Conservation (phyloP, 2,113 vertebrate genomes). For the Guaruba guarouba region DNA sequence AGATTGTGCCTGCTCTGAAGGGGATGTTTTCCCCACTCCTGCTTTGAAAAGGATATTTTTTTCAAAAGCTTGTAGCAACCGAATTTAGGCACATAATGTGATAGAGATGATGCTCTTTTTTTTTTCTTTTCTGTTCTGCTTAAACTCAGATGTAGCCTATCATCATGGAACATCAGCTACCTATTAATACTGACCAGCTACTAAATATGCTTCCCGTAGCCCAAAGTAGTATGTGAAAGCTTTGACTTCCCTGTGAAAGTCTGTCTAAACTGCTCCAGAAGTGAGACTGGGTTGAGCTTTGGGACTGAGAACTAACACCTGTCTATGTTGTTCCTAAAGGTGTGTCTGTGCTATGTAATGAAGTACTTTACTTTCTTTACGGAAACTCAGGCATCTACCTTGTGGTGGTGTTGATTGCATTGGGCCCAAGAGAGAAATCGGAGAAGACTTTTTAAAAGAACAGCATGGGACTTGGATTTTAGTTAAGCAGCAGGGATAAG, state of each 20-base stretch:
- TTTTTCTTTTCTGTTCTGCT: not conserved
- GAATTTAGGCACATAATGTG: not conserved
- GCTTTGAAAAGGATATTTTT: not conserved
- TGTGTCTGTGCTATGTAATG: not conserved
- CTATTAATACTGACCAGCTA: not conserved
- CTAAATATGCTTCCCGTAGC: not conserved
- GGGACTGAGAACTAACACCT: not conserved
- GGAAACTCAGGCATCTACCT: accelerated
- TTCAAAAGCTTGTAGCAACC: not conserved
- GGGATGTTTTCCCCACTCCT: slow-evolving; percentile 11
- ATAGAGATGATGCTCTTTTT: not conserved
- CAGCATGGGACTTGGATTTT: accelerated
- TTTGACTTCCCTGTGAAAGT: not conserved
- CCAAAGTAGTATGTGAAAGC: not conserved
- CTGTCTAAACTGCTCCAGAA: not conserved
- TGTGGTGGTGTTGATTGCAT: not conserved
- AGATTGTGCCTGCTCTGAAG: not conserved
- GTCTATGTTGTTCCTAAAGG: not conserved
- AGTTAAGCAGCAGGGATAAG: not conserved
- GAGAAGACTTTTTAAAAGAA: not conserved
- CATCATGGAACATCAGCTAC: not conserved
- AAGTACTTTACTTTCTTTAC: not conserved
- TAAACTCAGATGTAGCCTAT: not conserved
- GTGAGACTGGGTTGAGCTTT: not conserved
- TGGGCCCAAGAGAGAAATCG: not conserved